Evolutionary conservation across 2,888 invertebrate genomes (phyloP).

Genomic region (Diadromus collaris): DNA sequence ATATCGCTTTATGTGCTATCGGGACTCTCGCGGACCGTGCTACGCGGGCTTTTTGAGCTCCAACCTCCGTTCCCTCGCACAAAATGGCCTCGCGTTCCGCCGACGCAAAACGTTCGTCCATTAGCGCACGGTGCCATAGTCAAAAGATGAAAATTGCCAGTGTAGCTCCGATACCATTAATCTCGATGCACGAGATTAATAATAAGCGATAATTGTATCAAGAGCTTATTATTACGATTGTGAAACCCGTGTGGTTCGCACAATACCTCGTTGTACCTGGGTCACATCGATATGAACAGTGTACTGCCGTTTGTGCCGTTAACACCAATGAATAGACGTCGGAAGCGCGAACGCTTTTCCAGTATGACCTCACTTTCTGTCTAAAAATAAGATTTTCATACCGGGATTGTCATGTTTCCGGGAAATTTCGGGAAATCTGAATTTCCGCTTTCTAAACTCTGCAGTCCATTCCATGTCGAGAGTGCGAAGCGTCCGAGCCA

Average conservation of each 20-base stretch:
- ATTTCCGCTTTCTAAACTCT: too few species aligned
- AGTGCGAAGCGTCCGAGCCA: too few species aligned
- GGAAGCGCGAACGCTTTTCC: background rate
- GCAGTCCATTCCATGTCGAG: too few species aligned
- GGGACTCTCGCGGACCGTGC: background rate
- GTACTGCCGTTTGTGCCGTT: background rate
- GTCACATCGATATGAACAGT: background rate
- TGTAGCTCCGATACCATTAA: background rate
- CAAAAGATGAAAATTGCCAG: conserved; percentile 25
- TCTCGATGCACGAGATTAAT: conserved; percentile 28
- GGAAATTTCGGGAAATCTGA: too few species aligned
- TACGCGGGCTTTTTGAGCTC: conserved; percentile 5
- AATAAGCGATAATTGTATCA: conserved; percentile 27
- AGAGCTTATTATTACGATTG: conserved; percentile 35
- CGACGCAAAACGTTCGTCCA: conserved; percentile 20
- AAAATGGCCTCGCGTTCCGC: background rate
- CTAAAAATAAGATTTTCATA: too few species aligned
- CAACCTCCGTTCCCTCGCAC: background rate
- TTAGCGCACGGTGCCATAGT: conserved; percentile 10
- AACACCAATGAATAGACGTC: background rate
- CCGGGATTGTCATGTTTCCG: too few species aligned
- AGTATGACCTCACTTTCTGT: too few species aligned
- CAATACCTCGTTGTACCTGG: background rate
- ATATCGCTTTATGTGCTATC: conserved; percentile 2
- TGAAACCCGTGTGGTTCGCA: conserved; percentile 2